Percentiles rank a stretch among this genome's conserved stretches.
phyloP scores from a whole-genome alignment of 2,888 invertebrate species.

The Eristalis pertinax region DNA sequence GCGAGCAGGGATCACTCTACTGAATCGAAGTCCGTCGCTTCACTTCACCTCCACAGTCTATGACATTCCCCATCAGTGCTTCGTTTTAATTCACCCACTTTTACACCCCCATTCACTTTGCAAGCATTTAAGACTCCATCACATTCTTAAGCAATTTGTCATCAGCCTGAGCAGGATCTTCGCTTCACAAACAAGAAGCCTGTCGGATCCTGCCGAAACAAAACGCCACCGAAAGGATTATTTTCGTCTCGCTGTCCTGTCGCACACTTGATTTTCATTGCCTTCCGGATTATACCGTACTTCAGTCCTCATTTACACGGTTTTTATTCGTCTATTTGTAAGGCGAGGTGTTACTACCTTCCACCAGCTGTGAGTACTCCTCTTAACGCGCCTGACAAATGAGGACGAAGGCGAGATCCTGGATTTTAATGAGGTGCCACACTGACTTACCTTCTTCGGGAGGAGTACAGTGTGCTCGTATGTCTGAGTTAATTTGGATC shows the following conservation, averaged over 20 bases:
- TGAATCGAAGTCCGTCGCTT: too few relatives aligned
- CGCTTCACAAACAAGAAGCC: background rate
- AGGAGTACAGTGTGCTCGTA: too few relatives aligned
- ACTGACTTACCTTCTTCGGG: background rate
- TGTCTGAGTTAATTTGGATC: too few relatives aligned
- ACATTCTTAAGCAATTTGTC: background rate
- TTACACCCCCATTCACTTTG: too few relatives aligned
- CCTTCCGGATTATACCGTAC: background rate
- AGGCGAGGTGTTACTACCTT: background rate
- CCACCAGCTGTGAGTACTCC: background rate
- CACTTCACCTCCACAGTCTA: too few relatives aligned
- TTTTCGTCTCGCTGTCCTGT: background rate
- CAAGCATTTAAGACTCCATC: background rate
- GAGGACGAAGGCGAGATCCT: background rate
- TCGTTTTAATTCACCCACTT: too few relatives aligned
- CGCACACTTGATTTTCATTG: background rate
- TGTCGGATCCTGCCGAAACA: background rate
- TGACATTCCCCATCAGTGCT: too few relatives aligned
- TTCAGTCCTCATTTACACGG: background rate
- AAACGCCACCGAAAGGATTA: too few relatives aligned
- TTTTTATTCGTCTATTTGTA: background rate
- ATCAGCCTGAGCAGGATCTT: background rate
- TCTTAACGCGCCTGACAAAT: background rate
- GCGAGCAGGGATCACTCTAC: too few relatives aligned
- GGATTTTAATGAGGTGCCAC: background rate